Conservation (phyloP, 2,113 vertebrate species). For the Thalassarche chlororhynchos region DNA sequence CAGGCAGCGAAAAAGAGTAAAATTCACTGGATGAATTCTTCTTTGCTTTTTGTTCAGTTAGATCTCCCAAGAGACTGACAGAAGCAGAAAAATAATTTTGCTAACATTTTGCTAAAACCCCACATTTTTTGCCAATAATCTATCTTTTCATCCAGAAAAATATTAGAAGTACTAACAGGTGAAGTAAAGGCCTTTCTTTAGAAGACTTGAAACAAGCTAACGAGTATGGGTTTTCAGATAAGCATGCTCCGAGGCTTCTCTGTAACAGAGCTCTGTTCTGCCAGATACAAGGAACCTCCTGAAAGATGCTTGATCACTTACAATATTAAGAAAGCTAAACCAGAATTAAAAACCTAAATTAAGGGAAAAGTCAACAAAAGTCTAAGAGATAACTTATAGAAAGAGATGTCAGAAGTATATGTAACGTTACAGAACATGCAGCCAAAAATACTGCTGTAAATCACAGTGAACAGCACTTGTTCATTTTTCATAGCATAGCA, state of each 20-base stretch:
- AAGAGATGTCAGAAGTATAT: not conserved
- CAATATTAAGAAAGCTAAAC: not conserved
- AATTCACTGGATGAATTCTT: not conserved
- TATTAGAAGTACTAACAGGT: not conserved
- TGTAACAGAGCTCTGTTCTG: not conserved
- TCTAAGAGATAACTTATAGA: not conserved
- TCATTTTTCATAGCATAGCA: not conserved
- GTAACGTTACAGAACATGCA: not conserved
- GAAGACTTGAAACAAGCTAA: not conserved
- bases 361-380: not conserved
- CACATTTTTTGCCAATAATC: not conserved
- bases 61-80: not conserved
- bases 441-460: not conserved
- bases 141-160: not conserved
- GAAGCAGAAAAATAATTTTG: not conserved
- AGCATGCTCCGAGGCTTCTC: not conserved
- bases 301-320: not conserved
- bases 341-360: not conserved
- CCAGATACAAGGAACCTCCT: not conserved
- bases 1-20: not conserved
- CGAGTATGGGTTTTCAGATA: not conserved
- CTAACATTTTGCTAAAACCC: not conserved
- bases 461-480: not conserved
- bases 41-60: not conserved
- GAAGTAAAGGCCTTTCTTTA: not conserved